Evolutionary conservation across 1,140 invertebrate genomes (phyloP), one percentile per base, ranked within the genome.

Genomic region (Hylaeus anthracinus): DNA sequence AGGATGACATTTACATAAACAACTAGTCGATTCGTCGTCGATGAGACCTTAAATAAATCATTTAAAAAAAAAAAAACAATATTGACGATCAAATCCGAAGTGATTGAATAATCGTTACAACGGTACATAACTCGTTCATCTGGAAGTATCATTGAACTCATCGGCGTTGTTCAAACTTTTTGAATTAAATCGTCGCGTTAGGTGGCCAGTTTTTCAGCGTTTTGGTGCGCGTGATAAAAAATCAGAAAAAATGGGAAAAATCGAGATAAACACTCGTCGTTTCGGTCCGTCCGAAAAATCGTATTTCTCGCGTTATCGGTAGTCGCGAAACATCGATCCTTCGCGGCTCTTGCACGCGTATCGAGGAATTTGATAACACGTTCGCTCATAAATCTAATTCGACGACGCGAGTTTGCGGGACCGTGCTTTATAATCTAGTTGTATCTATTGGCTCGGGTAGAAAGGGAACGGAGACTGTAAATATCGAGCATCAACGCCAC

Each of bases 401-500:
- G 15, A 75, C 56, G 41, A 75, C 41, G 41, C n/a, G 51, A 56
- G 43, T 75, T 75, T 6, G n/a, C 41, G 12, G 64, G 60, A 58
- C 64, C 41, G 2, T n/a, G 64, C n/a, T 8, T n/a, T 39, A 43
- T 69, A 48, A 67, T 76, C 64, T 48, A 5, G 63, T 76, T 76
- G 58, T 45, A 67, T 45, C 8, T 67, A n/a, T 51, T n/a, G 15
- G 48, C 5, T 2, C 3, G 12, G 41, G 2, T 51, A 26, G 12
- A 56, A 58, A 51, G 53, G 12, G 41, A 10, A 12, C 73, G 51
- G 51, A 37, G 63, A 75, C n/a, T 58, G 63, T 76, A 53, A 67
- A 58, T 66, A 67, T 76, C 5, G 73, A 12, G 2, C 61, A 41
- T 37, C 41, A 51, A 48, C 45, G 1, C 61, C 48, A 45, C 8